A percentile compares a stretch with the other conserved stretches of the same genome.
These are phyloP conservation scores for Caligus rogercresseyi DNA, from an alignment of 1,140 invertebrate genomes.

Conservation along the genomic window DNA sequence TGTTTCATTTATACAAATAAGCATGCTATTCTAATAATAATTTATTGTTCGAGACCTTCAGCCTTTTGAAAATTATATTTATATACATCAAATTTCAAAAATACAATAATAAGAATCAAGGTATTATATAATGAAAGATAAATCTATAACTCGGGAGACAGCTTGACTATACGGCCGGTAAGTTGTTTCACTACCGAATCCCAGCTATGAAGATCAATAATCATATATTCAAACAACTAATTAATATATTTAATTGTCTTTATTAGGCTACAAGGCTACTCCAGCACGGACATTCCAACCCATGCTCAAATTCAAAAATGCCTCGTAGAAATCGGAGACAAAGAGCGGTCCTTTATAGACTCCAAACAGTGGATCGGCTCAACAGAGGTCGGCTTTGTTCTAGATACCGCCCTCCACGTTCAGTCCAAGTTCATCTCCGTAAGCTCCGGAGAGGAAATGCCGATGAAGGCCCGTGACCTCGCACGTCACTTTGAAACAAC, in stretches of 20 bases:
- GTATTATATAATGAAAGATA: too few species aligned
- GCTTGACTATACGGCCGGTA: too few species aligned
- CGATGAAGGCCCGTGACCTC: constrained; percentile 56
- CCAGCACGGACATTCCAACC: constrained; percentile 55
- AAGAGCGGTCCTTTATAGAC: constrained; percentile 64
- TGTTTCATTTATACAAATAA: too few species aligned
- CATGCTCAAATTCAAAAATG: constrained; percentile 80
- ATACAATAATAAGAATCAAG: too few species aligned
- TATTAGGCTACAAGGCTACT: constrained; percentile 66
- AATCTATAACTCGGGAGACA: too few species aligned
- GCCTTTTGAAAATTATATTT: too few species aligned
- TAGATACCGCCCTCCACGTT: constrained; percentile 61
- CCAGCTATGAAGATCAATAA: too few species aligned
- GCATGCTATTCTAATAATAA: too few species aligned
- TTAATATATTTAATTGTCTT: neutral
- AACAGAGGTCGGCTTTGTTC: constrained; percentile 80
- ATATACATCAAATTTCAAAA: too few species aligned
- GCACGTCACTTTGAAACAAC: constrained; percentile 71
- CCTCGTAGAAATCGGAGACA: constrained; percentile 86
- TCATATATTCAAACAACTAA: too few species aligned
- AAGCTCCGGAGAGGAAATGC: constrained; percentile 61
- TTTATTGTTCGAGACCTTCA: too few species aligned
- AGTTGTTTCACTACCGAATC: too few species aligned
- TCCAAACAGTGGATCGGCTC: constrained; percentile 95
- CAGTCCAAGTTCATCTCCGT: constrained; percentile 66